These are phyloP conservation scores for Pseudomyrmex dendroicus DNA, from an alignment of 1,140 invertebrate genomes.

Conservation along the genomic window DNA sequence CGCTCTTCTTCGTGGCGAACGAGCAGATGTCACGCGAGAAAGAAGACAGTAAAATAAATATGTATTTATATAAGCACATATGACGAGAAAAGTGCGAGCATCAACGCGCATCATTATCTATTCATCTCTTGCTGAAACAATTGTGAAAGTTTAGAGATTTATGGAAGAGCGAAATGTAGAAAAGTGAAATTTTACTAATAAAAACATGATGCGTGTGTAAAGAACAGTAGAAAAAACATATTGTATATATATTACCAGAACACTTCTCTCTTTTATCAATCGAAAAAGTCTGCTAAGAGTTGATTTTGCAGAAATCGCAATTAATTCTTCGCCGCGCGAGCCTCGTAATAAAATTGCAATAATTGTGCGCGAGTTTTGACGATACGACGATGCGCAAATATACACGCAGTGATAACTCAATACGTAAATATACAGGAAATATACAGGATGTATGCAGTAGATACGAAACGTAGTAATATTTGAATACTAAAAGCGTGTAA, in stretches of 20 bases:
- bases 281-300: neutral
- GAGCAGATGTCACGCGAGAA: slow-evolving; percentile 61
- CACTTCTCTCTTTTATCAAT: neutral
- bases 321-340: slow-evolving; percentile 13
- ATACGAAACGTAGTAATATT: slow-evolving; percentile 44
- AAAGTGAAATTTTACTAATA: neutral
- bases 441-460: slow-evolving; percentile 6
- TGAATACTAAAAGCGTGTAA: slow-evolving; percentile 21
- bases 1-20: slow-evolving; percentile 30
- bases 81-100: neutral
- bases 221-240: neutral
- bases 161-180: neutral
- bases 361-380: slow-evolving; percentile 48
- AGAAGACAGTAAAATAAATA: slow-evolving; percentile 62
- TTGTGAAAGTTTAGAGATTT: neutral
- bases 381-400: slow-evolving; percentile 26
- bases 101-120: slow-evolving; percentile 11
- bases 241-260: neutral
- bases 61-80: slow-evolving; percentile 5
- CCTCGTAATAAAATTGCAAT: slow-evolving; percentile 39
- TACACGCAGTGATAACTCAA: slow-evolving; percentile 46
- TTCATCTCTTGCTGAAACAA: neutral
- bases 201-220: neutral
- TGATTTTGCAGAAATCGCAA: slow-evolving; percentile 16
- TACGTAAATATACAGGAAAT: slow-evolving; percentile 39